Evolutionary conservation across 2,797 vertebrate genomes (phyloP).

Genomic region (Lacerta bilineata): DNA sequence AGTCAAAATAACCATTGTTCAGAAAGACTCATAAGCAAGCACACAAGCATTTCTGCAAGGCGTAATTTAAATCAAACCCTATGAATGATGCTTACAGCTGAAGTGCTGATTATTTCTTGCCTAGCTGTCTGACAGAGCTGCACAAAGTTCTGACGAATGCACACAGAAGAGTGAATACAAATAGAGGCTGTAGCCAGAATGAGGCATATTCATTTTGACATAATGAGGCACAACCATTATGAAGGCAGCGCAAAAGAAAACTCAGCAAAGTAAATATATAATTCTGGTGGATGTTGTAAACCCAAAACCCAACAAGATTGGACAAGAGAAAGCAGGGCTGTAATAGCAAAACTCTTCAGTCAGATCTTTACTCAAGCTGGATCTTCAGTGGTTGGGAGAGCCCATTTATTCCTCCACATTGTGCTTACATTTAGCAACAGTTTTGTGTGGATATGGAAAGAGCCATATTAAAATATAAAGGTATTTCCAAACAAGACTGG

Average conservation of each 20-base stretch:
- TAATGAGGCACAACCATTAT: not conserved
- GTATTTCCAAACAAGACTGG: not conserved
- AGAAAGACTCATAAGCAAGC: not conserved
- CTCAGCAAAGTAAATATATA: slow-evolving; percentile 1
- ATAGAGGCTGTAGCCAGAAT: not conserved
- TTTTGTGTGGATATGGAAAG: not conserved
- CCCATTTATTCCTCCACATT: not conserved
- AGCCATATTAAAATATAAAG: not conserved
- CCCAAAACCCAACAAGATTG: not conserved
- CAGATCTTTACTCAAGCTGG: not conserved
- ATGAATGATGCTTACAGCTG: not conserved
- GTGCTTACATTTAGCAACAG: not conserved
- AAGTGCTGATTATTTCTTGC: not conserved
- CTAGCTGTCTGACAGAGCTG: not conserved
- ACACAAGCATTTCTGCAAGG: not conserved
- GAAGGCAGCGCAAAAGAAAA: slow-evolving; percentile 25
- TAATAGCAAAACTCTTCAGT: not conserved
- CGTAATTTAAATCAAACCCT: not conserved
- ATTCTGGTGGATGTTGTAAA: not conserved
- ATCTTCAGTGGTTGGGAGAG: not conserved
- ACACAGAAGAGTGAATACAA: not conserved
- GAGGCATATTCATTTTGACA: not conserved
- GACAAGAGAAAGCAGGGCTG: not conserved
- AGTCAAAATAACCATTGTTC: not conserved
- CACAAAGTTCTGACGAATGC: not conserved